Evolutionary conservation across 2,113 vertebrate species (phyloP), one percentile per base, ranked within the genome.

Genomic region (Anoura caudifer): DNA sequence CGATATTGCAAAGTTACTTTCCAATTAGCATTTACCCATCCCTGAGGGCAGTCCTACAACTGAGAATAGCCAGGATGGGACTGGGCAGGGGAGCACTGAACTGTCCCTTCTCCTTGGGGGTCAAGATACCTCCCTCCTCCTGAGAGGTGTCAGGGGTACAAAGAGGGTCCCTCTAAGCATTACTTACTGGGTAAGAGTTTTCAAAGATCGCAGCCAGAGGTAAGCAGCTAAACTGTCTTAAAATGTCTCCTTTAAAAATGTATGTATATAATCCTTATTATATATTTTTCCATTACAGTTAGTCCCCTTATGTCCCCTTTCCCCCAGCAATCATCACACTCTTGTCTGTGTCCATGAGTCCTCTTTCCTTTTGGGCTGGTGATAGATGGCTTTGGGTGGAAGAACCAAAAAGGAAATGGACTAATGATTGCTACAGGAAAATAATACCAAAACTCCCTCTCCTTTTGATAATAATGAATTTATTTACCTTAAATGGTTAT

Each of bases 1-100:
- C 75, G 83, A 97, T 80, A 63, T 85, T 90, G 63, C 52, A 87
- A 43, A 80, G 47, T 95, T 92, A 95, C 80, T 93, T 94, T 69
- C 76, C 65, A 94, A 19, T 63, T 95, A 82, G 70, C 61, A 84
- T 77, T 97, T 90, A 88, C 92, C 95, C 59, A 26, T 61, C 63
- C 41, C 38, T 79, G 72, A 13, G 26, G 0, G 65, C 59, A 83
- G 95, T 45, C 52, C 63, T 90, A 26, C 96, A 97, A 89, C 92
- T 90, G 95, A 97, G 91, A 69, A 81, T 52, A 94, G 96, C 91
- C 84, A 96, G 92, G 73, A 93, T 17, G 56, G 95, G 69, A 88
- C 97, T 80, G 81, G 41, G 73, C 45, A 83, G 90, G 80, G 95
- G 72, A 80, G 67, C 79, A 94, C 11, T 73, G 95, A 97, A 87